phyloP scores from a whole-genome alignment of 2,797 vertebrate genomes.

The Bradypus variegatus region DNA sequence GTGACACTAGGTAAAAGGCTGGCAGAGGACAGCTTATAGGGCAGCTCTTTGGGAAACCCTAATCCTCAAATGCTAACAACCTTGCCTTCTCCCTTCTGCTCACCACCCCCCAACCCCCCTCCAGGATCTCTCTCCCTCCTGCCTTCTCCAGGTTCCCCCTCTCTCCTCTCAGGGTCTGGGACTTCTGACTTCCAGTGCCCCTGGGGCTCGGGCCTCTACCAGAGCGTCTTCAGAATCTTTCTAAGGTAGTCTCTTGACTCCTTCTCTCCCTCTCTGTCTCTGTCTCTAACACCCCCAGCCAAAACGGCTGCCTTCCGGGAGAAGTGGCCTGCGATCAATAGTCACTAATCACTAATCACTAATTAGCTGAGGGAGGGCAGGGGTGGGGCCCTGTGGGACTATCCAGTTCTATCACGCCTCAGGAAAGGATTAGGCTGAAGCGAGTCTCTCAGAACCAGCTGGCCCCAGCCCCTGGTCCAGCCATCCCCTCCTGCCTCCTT shows the following conservation, averaged over 20 bases:
- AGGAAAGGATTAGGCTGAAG: conserved; percentile 40
- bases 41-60: neutral
- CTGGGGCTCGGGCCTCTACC: neutral
- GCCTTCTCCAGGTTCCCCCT: neutral
- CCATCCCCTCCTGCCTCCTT: neutral
- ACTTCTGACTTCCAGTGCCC: neutral
- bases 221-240: conserved; percentile 3
- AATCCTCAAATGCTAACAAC: neutral
- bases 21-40: neutral
- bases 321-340: conserved; percentile 63
- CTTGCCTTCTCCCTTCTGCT: neutral
- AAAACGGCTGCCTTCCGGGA: conserved; percentile 44
- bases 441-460: neutral
- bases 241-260: neutral
- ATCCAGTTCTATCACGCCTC: conserved; percentile 43
- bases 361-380: conserved; percentile 57
- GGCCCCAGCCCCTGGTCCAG: neutral
- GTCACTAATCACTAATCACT: conserved; percentile 69
- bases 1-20: neutral
- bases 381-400: conserved; percentile 39
- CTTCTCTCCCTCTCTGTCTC: neutral
- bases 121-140: neutral
- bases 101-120: neutral
- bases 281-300: conserved; percentile 21
- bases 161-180: neutral